These are phyloP conservation scores for Cyanoderma ruficeps DNA, from an alignment of 2,113 vertebrate species.

Conservation along the genomic window DNA sequence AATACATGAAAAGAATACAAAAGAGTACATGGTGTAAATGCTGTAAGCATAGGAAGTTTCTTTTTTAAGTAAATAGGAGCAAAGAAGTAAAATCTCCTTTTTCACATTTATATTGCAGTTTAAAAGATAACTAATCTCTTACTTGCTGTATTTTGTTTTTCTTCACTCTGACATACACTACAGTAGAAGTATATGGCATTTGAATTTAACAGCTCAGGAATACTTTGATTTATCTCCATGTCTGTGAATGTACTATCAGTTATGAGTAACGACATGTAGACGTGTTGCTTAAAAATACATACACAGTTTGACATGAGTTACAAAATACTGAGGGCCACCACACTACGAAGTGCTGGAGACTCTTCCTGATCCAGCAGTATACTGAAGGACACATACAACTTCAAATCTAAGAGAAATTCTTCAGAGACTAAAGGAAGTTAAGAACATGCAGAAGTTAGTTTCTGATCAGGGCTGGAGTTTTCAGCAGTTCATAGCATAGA, in stretches of 20 bases:
- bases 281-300: neutral
- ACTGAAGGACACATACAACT: neutral
- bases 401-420: neutral
- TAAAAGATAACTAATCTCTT: constrained; percentile 67
- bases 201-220: constrained; percentile 50
- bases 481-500: neutral
- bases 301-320: constrained; percentile 8
- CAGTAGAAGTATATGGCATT: constrained; percentile 28
- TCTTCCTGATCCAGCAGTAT: neutral
- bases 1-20: constrained; percentile 60
- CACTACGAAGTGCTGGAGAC: constrained; percentile 3
- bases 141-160: constrained; percentile 38
- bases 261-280: neutral
- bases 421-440: neutral
- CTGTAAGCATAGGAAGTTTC: constrained; percentile 72
- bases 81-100: constrained; percentile 69
- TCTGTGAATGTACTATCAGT: neutral
- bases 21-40: constrained; percentile 77
- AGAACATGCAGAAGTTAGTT: neutral
- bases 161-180: constrained; percentile 48
- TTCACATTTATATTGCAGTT: constrained; percentile 70
- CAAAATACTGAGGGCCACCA: constrained; percentile 4
- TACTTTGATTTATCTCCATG: neutral
- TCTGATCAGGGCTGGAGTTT: constrained; percentile 2
- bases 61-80: constrained; percentile 70